Conservation (phyloP, 53 echinoderm and acorn worm species). For the Crossaster papposus region DNA sequence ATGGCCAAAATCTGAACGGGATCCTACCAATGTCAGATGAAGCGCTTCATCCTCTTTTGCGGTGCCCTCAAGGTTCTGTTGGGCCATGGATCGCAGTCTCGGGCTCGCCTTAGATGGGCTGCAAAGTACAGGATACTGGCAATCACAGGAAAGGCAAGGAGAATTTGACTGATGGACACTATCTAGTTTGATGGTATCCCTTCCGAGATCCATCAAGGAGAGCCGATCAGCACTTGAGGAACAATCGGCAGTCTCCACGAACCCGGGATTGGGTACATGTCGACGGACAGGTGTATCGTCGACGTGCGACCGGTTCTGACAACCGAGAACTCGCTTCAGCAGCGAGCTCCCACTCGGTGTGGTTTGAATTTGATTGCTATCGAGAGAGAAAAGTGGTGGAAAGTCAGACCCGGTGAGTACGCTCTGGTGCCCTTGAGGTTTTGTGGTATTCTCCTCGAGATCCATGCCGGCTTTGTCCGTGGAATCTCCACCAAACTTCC, state of each 20-base stretch:
- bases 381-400: background rate
- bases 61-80: background rate
- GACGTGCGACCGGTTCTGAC: no score
- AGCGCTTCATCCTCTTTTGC: background rate
- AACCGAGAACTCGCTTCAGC: no score
- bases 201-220: background rate
- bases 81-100: background rate
- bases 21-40: background rate
- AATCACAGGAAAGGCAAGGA: no score
- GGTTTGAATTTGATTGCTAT: background rate
- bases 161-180: background rate
- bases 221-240: background rate
- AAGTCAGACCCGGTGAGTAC: background rate
- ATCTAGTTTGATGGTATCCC: background rate
- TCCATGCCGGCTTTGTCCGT: background rate
- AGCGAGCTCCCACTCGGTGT: background rate
- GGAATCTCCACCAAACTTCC: background rate
- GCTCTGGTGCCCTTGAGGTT: background rate
- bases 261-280: background rate
- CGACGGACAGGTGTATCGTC: no score
- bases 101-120: background rate
- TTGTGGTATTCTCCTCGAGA: background rate
- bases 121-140: no score
- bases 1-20: background rate
- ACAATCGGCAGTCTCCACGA: background rate